These are phyloP conservation scores for Aphaenogaster floridana DNA, from an alignment of 1,140 invertebrate species.

Conservation along the genomic window DNA sequence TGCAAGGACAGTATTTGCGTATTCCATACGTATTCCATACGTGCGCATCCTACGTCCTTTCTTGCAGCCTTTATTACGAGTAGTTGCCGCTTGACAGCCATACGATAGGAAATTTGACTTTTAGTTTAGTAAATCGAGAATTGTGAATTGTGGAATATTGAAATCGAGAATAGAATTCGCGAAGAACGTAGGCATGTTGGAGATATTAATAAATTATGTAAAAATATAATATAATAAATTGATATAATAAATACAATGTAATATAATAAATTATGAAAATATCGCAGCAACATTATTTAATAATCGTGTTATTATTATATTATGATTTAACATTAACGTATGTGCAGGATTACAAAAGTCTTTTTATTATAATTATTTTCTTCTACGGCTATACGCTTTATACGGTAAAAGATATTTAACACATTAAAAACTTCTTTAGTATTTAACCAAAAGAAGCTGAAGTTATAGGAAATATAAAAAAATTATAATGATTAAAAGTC, in stretches of 20 bases:
- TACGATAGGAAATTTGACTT: background rate
- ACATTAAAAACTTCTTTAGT: background rate
- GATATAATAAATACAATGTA: too few relatives aligned
- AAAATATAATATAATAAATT: background rate
- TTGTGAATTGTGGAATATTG: background rate
- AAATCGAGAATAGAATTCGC: too few relatives aligned
- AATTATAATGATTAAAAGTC: too few relatives aligned
- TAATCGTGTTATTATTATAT: background rate
- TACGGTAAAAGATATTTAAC: background rate
- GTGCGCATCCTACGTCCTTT: background rate
- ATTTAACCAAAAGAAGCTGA: background rate
- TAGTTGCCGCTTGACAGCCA: background rate
- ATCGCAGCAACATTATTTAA: background rate
- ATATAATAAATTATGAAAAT: background rate
- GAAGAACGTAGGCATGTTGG: background rate
- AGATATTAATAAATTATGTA: background rate
- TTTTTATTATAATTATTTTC: background rate
- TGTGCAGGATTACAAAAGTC: background rate
- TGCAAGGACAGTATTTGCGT: conserved; percentile 18
- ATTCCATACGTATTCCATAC: background rate
- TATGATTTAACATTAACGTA: background rate
- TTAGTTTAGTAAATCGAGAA: background rate
- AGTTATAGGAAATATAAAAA: too few relatives aligned
- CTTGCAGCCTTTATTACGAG: background rate
- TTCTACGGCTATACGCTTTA: background rate